Percentiles rank a stretch among this genome's conserved stretches.
These are phyloP conservation scores for Ennomos erosarius DNA, from an alignment of 2,888 invertebrate genomes.

Conservation along the genomic window DNA sequence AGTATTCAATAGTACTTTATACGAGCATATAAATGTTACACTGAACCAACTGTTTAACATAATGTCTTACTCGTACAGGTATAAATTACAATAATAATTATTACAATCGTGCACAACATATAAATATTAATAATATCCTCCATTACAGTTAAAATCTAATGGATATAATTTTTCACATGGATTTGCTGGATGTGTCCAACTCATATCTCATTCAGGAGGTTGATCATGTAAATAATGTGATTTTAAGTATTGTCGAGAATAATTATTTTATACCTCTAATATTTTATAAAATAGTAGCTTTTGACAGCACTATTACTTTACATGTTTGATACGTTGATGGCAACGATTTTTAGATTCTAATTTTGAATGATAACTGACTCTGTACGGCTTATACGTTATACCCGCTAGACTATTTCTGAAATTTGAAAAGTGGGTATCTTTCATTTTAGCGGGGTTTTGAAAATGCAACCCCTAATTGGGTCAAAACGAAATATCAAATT, in stretches of 20 bases:
- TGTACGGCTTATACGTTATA: too few species aligned
- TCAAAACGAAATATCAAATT: too few species aligned
- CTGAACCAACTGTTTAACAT: constrained; percentile 19
- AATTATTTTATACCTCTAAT: too few species aligned
- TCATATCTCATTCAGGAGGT: not conserved
- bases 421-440: too few species aligned
- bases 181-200: constrained; percentile 13
- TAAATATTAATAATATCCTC: constrained; percentile 8
- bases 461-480: too few species aligned
- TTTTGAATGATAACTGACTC: too few species aligned
- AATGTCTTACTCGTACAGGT: constrained; percentile 3
- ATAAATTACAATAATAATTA: constrained; percentile 26
- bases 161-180: constrained; percentile 15
- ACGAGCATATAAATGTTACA: constrained; percentile 15
- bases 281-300: too few species aligned
- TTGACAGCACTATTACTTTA: too few species aligned
- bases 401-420: too few species aligned
- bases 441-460: too few species aligned
- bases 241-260: not conserved
- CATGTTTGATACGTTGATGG: too few species aligned
- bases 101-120: constrained; percentile 11
- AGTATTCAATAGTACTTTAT: not conserved
- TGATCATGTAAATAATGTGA: not conserved
- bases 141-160: constrained; percentile 20
- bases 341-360: too few species aligned